Conservation (phyloP, 2,113 vertebrate species). For the Rhea americana region DNA sequence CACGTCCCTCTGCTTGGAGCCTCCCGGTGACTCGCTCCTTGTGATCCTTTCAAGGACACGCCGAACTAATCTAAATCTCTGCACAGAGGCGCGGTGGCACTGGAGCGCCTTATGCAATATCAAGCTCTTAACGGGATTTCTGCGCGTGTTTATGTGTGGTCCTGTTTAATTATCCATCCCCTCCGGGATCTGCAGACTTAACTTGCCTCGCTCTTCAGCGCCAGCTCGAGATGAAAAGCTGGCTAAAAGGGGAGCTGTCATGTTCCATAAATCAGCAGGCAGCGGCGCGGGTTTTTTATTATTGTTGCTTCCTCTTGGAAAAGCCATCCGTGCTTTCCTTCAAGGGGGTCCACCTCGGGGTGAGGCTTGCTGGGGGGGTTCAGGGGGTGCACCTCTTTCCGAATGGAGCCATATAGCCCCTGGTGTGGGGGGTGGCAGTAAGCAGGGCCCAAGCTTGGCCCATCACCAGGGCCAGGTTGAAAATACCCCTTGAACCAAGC, state of each 20-base stretch:
- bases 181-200: not conserved
- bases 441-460: not conserved
- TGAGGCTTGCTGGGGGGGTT: not conserved
- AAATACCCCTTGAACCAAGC: not conserved
- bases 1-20: not conserved
- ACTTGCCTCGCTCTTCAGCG: not conserved
- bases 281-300: not conserved
- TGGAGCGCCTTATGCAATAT: not conserved
- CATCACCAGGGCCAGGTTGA: not conserved
- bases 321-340: not conserved
- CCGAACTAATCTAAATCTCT: not conserved
- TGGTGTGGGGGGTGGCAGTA: not conserved
- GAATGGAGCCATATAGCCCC: not conserved
- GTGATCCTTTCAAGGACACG: not conserved
- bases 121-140: not conserved
- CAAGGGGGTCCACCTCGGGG: too few species aligned
- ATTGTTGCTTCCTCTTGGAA: not conserved
- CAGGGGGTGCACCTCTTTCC: not conserved
- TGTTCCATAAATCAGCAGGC: constrained; percentile 39
- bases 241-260: constrained; percentile 9
- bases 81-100: not conserved
- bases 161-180: not conserved
- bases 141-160: not conserved
- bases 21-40: not conserved
- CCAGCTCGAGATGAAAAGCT: not conserved